Evolutionary conservation across 2,797 vertebrate species (phyloP).

Genomic region (Hylomyscus alleni): DNA sequence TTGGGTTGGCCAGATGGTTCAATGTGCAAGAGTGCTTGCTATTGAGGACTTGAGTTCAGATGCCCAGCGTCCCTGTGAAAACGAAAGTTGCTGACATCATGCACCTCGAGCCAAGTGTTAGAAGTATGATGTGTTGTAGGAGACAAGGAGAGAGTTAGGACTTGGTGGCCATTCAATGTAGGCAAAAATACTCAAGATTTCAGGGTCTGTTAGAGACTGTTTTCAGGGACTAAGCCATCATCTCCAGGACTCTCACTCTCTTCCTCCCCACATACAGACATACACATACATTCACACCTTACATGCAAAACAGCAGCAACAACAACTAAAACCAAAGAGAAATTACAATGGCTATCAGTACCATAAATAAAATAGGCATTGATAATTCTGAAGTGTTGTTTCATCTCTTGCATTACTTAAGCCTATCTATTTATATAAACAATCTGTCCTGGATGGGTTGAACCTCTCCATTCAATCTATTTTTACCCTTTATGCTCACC

Average conservation of each 20-base stretch:
- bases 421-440: background rate
- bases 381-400: background rate
- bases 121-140: too few relatives aligned
- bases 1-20: too few relatives aligned
- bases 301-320: background rate
- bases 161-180: too few relatives aligned
- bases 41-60: background rate
- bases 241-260: background rate
- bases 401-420: background rate
- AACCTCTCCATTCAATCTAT: background rate
- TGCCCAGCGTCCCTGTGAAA: background rate
- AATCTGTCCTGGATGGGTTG: background rate
- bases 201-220: background rate
- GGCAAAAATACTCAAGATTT: background rate
- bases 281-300: background rate
- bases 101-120: background rate
- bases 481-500: constrained; percentile 11
- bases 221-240: background rate
- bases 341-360: background rate
- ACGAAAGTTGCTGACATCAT: too few relatives aligned
- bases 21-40: background rate
- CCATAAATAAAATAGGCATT: background rate
- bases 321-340: background rate
- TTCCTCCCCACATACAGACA: background rate
- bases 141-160: background rate